Conservation (phyloP, 2,113 vertebrate species). For the Cheirogaleus medius region DNA sequence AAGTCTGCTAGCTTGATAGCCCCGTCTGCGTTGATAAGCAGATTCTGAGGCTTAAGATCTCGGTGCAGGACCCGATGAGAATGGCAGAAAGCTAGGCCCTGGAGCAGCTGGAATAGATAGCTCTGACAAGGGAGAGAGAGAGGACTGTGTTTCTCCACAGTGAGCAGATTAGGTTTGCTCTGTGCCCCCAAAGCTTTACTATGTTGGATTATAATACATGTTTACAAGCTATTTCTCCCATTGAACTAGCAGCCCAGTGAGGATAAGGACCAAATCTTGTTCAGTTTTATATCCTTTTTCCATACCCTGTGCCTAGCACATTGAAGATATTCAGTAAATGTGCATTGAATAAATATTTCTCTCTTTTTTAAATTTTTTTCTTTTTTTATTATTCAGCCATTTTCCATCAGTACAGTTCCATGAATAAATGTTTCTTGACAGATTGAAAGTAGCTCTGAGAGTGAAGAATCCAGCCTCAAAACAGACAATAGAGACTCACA, state of each 20-base stretch:
- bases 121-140: slow-evolving; percentile 85
- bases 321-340: not conserved
- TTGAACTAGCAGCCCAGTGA: slow-evolving; percentile 2
- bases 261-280: not conserved
- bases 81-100: slow-evolving; percentile 96
- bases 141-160: not conserved
- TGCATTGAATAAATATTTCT: not conserved
- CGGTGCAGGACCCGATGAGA: slow-evolving; percentile 96
- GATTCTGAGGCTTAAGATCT: slow-evolving; percentile 96
- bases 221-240: slow-evolving; percentile 4
- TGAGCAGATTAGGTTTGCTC: not conserved
- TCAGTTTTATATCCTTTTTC: slow-evolving; percentile 16
- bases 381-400: too few relatives aligned
- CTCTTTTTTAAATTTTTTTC: too few relatives aligned
- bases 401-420: too few relatives aligned
- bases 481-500: slow-evolving; percentile 12
- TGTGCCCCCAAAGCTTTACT: not conserved
- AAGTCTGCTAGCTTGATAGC: slow-evolving; percentile 97
- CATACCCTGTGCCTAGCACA: not conserved
- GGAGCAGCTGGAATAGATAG: slow-evolving; percentile 96
- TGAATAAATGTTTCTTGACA: not conserved
- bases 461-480: slow-evolving; percentile 9
- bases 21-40: slow-evolving; percentile 96
- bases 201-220: slow-evolving; percentile 1
- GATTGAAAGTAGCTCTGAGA: not conserved